Conservation (phyloP, 2,113 vertebrate species). For the Callorhinus ursinus region DNA sequence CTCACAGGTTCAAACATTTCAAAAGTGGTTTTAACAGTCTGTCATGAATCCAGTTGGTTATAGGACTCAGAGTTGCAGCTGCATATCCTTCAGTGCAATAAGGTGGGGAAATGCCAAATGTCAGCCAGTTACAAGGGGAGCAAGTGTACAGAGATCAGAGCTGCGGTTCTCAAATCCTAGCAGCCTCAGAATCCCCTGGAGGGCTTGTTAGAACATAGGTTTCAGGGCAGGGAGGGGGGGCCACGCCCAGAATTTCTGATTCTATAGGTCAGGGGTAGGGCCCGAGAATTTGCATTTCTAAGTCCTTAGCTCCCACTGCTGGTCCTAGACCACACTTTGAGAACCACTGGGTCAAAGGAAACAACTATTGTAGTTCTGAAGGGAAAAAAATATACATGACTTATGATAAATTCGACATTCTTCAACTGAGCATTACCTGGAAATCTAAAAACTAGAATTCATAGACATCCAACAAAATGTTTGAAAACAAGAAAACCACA, state of each 20-base stretch:
- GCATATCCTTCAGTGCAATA: neutral
- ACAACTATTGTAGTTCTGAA: neutral
- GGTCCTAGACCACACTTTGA: neutral
- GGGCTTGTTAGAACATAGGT: neutral
- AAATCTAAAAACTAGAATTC: slow-evolving; percentile 33
- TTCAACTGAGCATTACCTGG: neutral
- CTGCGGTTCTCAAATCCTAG: neutral
- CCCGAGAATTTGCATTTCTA: neutral
- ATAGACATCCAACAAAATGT: neutral
- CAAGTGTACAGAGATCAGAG: neutral
- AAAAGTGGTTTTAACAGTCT: neutral
- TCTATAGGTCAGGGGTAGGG: neutral
- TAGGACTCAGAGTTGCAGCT: neutral
- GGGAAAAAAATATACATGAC: neutral
- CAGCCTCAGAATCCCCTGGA: neutral
- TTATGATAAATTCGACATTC: neutral
- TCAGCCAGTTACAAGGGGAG: neutral
- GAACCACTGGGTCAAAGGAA: neutral
- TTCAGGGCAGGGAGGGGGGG: neutral
- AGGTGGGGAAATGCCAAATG: neutral
- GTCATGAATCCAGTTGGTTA: neutral
- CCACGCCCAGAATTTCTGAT: neutral
- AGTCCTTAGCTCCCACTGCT: neutral
- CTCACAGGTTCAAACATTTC: neutral
- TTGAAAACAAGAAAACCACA: slow-evolving; percentile 17